Percentiles rank a stretch among this genome's conserved stretches.
phyloP scores from a whole-genome alignment of 2,797 vertebrate genomes.

The Anabacerthia variegaticeps region DNA sequence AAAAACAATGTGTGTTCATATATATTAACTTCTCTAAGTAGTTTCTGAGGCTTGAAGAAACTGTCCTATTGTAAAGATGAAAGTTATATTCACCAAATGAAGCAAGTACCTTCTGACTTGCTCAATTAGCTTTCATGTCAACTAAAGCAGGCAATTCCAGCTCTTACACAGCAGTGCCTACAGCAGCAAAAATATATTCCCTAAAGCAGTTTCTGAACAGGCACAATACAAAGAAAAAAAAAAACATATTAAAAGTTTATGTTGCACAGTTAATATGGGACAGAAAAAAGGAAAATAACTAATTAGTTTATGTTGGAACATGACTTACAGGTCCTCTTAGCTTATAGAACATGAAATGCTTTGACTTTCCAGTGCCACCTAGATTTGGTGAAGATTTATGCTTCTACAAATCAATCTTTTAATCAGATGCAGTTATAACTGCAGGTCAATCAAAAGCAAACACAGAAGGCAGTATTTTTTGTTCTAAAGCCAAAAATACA shows the following conservation, averaged over 20 bases:
- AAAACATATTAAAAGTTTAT: neutral
- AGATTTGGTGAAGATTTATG: neutral
- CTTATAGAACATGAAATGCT: neutral
- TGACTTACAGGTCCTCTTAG: neutral
- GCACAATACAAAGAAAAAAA: neutral
- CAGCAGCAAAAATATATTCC: neutral
- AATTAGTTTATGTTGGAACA: neutral
- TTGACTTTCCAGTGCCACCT: neutral
- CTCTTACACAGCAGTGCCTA: neutral
- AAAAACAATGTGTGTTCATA: neutral
- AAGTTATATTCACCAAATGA: neutral
- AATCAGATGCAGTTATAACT: neutral
- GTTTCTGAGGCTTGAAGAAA: neutral
- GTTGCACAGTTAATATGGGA: neutral
- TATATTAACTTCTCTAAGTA: neutral
- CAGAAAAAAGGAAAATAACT: neutral
- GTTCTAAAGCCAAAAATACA: neutral
- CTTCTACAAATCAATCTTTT: neutral
- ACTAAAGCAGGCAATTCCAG: neutral
- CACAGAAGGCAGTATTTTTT: neutral
- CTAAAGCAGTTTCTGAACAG: neutral
- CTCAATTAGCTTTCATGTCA: neutral
- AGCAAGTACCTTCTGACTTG: neutral
- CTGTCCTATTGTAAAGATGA: neutral
- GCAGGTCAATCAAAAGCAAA: neutral